Evolutionary conservation across 2,888 invertebrate species (phyloP).

Genomic region (Nomada ferruginata): DNA sequence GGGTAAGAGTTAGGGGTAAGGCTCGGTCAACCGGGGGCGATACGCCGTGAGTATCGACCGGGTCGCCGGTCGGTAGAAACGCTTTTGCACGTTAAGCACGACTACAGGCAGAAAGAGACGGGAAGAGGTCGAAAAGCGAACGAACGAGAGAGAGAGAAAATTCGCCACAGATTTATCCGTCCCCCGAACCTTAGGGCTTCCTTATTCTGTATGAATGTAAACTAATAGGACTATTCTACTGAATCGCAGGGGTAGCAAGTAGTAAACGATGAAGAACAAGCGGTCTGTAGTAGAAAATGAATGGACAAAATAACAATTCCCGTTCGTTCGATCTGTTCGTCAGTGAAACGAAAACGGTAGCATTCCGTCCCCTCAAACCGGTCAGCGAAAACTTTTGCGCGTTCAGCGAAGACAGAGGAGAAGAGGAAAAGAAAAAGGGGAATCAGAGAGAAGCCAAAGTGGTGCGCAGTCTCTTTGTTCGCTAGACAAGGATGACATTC

Average conservation of each 20-base stretch:
- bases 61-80: conserved; percentile 65
- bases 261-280: background rate
- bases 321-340: conserved; percentile 28
- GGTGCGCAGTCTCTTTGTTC: conserved; percentile 24
- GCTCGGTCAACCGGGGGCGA: conserved; percentile 72
- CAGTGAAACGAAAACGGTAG: conserved; percentile 35
- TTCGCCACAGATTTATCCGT: conserved; percentile 33
- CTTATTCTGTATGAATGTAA: background rate
- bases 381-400: conserved; percentile 53
- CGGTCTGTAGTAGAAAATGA: background rate
- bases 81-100: conserved; percentile 68
- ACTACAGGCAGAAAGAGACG: conserved; percentile 38
- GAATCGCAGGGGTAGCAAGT: background rate
- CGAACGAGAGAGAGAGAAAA: conserved; percentile 16
- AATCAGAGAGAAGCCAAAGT: conserved; percentile 2
- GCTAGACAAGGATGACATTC: conserved; percentile 46
- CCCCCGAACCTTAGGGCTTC: background rate
- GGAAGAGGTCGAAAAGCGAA: conserved; percentile 45
- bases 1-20: conserved; percentile 67
- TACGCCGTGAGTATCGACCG: conserved; percentile 75
- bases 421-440: background rate
- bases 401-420: conserved; percentile 42
- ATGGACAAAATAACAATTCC: conserved; percentile 12
- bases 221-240: conserved; percentile 5
- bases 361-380: conserved; percentile 44